Conservation (phyloP, 2,113 vertebrate genomes). For the Chlamydotis undulata region DNA sequence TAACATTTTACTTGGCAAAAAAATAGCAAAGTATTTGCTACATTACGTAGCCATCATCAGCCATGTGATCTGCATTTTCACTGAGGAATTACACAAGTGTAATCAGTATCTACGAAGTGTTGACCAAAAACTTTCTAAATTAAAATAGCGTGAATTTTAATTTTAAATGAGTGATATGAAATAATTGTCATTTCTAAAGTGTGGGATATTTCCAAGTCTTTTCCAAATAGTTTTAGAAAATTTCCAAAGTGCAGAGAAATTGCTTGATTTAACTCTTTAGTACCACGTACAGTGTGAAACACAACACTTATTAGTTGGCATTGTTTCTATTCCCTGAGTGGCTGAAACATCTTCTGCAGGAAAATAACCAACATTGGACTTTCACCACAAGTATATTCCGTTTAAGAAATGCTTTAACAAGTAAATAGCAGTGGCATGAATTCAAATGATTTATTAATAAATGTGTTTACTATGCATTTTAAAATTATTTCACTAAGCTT, state of each 20-base stretch:
- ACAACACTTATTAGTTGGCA: too few species aligned
- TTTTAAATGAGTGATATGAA: not conserved
- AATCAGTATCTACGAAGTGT: not conserved
- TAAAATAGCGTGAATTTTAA: not conserved
- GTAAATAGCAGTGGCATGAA: not conserved
- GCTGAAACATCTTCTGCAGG: not conserved
- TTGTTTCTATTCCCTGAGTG: not conserved
- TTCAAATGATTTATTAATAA: not conserved
- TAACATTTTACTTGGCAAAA: not conserved
- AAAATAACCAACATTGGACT: not conserved
- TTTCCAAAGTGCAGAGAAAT: not conserved
- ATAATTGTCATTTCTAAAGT: not conserved
- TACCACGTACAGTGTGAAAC: not conserved
- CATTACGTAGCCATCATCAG: not conserved
- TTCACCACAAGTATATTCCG: not conserved
- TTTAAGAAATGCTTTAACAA: not conserved
- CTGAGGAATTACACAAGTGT: not conserved
- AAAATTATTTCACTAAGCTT: not conserved
- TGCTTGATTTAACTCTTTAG: not conserved
- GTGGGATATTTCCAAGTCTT: not conserved
- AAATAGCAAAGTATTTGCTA: too few species aligned
- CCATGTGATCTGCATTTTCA: not conserved
- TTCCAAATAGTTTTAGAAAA: not conserved
- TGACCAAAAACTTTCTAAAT: not conserved
- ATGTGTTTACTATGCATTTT: not conserved